Conservation (phyloP, 2,888 invertebrate species). For the Drosophila falleni region DNA sequence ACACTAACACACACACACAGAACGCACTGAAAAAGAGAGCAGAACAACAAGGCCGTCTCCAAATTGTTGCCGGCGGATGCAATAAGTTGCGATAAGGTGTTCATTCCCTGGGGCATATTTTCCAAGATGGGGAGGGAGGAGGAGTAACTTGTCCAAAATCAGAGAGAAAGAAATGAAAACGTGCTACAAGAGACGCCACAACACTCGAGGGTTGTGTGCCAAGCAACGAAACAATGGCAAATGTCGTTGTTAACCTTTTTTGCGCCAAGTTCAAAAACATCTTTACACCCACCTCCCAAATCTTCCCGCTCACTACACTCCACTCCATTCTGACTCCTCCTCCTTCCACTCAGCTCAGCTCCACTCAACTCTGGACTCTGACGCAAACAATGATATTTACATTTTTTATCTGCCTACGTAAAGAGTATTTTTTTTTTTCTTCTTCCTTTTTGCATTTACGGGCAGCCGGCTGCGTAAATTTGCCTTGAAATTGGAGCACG, state of each 20-base stretch:
- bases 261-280: conserved; percentile 64
- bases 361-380: conserved; percentile 46
- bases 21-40: conserved; percentile 4
- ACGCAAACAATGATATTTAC: conserved; percentile 80
- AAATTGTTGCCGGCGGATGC: conserved; percentile 81
- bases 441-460: conserved; percentile 52
- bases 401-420: conserved; percentile 69
- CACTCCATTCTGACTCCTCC: neutral
- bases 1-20: conserved; percentile 15
- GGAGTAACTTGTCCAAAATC: conserved; percentile 76
- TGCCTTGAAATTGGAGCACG: conserved; percentile 72
- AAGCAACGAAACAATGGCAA: conserved; percentile 76
- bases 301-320: neutral
- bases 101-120: conserved; percentile 75
- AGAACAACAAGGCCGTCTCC: conserved; percentile 70
- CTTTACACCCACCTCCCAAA: conserved; percentile 36
- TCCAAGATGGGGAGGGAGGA: conserved; percentile 18
- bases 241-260: conserved; percentile 79
- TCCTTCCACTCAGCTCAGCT: neutral
- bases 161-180: conserved; percentile 62
- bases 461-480: conserved; percentile 57
- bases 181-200: conserved; percentile 32
- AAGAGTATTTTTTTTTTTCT: conserved; percentile 48
- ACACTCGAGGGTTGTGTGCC: conserved; percentile 47
- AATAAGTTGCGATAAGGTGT: conserved; percentile 81